Evolutionary conservation across 2,797 vertebrate species (phyloP).

Genomic region (Tokudaia muenninki): DNA sequence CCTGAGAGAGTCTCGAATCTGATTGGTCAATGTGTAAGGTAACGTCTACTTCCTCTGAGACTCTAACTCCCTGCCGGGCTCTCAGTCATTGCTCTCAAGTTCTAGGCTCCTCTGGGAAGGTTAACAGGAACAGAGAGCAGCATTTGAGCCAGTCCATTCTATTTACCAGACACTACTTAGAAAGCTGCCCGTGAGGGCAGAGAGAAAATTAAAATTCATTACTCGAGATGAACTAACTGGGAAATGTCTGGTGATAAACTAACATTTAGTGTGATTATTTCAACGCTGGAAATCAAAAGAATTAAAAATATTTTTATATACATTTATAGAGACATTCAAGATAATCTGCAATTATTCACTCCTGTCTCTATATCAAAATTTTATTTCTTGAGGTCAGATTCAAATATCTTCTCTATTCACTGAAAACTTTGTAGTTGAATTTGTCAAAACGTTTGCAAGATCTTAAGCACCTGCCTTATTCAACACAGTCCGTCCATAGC

Average conservation of each 20-base stretch:
- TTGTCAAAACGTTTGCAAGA: constrained; percentile 28
- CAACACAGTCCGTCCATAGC: background rate
- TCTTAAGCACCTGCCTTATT: constrained; percentile 24
- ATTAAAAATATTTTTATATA: background rate
- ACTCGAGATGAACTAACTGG: constrained; percentile 23
- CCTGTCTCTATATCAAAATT: background rate
- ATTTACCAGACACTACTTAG: background rate
- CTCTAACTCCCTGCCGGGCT: background rate
- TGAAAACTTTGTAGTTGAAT: constrained; percentile 6
- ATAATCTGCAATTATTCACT: background rate
- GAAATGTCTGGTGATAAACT: constrained; percentile 26
- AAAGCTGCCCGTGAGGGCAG: background rate
- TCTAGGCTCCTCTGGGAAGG: background rate
- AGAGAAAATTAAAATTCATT: constrained; percentile 63
- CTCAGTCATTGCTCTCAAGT: background rate
- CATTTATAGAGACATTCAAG: constrained; percentile 15
- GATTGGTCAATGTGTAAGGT: background rate
- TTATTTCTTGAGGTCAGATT: constrained; percentile 17
- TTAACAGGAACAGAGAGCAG: background rate
- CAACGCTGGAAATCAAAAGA: constrained; percentile 41
- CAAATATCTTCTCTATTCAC: background rate
- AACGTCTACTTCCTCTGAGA: background rate
- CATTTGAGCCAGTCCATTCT: background rate
- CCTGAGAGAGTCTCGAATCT: constrained; percentile 20
- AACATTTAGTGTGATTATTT: constrained; percentile 53